A percentile compares a stretch with the other conserved stretches of the same genome.
Evolutionary conservation across 2,113 vertebrate genomes (phyloP).

Genomic region (Peromyscus maniculatus): DNA sequence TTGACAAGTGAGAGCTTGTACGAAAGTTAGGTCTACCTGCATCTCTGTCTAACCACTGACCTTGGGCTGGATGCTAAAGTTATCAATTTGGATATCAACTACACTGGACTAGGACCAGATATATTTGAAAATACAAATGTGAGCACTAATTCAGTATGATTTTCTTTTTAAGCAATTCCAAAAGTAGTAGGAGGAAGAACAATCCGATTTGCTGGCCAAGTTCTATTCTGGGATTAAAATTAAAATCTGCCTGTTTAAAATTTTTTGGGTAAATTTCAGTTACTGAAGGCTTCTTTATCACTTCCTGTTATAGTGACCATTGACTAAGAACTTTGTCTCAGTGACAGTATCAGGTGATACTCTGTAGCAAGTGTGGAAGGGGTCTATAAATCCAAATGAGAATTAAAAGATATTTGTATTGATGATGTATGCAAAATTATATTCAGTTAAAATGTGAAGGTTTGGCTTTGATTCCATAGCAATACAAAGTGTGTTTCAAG

Average conservation of each 20-base stretch:
- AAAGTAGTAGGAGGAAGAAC: constrained; percentile 78
- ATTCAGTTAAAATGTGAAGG: background rate
- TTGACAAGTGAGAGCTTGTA: background rate
- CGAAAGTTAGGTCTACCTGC: background rate
- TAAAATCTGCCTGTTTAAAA: constrained; percentile 71
- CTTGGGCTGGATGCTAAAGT: constrained; percentile 51
- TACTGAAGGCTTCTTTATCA: constrained; percentile 32
- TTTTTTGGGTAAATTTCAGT: constrained; percentile 56
- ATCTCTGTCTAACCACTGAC: background rate
- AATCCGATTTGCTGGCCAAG: constrained; percentile 73
- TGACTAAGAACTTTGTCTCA: background rate
- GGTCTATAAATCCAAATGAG: background rate
- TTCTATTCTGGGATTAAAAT: constrained; percentile 72
- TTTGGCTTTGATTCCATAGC: constrained; percentile 5
- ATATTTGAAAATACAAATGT: constrained; percentile 68
- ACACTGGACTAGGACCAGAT: constrained; percentile 37
- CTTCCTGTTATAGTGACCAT: background rate
- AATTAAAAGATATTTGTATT: background rate
- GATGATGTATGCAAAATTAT: background rate
- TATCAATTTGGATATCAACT: constrained; percentile 66
- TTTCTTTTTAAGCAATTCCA: constrained; percentile 70
- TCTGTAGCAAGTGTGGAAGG: background rate
- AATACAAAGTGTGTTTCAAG: background rate
- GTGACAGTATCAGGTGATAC: background rate
- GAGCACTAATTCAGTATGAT: constrained; percentile 42